Base-by-base conservation (phyloP, 2,113 vertebrate genomes). In the Mohoua ochrocephala region DNA sequence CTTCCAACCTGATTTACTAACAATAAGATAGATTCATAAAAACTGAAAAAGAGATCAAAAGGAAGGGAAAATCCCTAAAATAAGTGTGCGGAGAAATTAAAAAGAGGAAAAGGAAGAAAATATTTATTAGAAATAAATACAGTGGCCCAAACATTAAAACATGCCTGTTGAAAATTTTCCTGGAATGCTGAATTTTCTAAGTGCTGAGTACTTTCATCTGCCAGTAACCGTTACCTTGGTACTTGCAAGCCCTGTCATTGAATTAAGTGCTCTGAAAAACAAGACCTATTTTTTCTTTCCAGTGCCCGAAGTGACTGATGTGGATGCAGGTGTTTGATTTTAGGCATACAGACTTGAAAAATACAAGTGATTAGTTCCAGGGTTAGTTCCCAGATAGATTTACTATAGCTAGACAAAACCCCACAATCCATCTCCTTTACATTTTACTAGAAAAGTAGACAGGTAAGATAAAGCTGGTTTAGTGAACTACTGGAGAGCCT, bases 291-390 rank as follows among this genome's bases (percentile, higher is more conserved):
- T 84, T 67, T 87, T 22, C 17, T 49, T 87, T 83, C 27, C 59
- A 59, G n/a, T 15, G 31, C 71, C 85, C 74, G 54, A 73, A 89
- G 91, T 65, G 75, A 91, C 50, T 83, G 70, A 90, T 93, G 54
- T 2, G 2, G 80, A 84, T 89, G 49, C 42, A 95, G 50, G 16
- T 80, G 27, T 50, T 75, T 91, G 90, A 94, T 73, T 95, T 94
- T 70, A 96, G 71, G 59, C 63, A 91, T 3, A 23, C 0, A 85
- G 37, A 56, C 68, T 90, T 96, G 91, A 96, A 90, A 97, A 93
- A 93, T 76, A 63, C 50, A 89, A 85, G 84, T 89, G 75, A 91
- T 94, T 91, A 84, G 82, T 96, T 95, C 67, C 87, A 87, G 81
- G 57, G 70, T 69, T 94, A 91, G 74, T 76, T 83, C 59, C 70